Evolutionary conservation across 2,113 vertebrate species (phyloP), one percentile per base, ranked within the genome.

Genomic region (Nymphicus hollandicus): DNA sequence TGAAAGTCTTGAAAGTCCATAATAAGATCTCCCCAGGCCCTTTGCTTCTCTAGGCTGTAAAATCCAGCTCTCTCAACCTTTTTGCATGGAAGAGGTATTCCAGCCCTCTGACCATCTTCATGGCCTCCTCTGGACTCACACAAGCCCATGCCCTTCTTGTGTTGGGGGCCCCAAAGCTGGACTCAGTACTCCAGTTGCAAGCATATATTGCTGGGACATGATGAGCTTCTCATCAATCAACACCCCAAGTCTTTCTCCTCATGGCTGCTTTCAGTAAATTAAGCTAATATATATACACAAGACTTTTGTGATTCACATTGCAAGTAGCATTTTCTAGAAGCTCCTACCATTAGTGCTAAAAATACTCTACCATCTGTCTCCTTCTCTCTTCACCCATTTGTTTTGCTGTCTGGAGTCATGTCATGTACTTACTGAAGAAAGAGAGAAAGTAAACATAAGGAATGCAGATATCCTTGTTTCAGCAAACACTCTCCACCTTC

Each of bases 301-400:
- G 52, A 56, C 43, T 20, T 39, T 68, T 52, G 52, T 89, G 89
- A 81, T 60, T 95, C 86, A 92, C 6, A 0, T 23, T 46, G 43
- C 35, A 84, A 95, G 44, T 76, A 78, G 37, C 73, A 91, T 93
- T 95, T 95, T 95, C 81, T 85, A 82, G 73, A 93, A 95, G 64
- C 49, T 95, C 66, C 56, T 52, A 12, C 85, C 63, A 72, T 87
- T 85, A 91, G 78, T 27, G 41, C 66, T 91, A 73, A 93, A 95
- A 95, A 77, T 66, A 24, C 18, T 85, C 76, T 69, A 5, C 94
- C 91, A 95, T 95, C 95, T 97, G 91, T 73, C 78, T 74, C 68
- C 52, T 72, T 16, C 79, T 46, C 80, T 56, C 52, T 55, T 60
- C 73, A 22, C 84, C 85, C 81, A 33, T 73, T 94, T 27, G 1